Evolutionary conservation across 2,888 invertebrate genomes (phyloP), one percentile per base, ranked within the genome.

Genomic region (Drosophila anceps): DNA sequence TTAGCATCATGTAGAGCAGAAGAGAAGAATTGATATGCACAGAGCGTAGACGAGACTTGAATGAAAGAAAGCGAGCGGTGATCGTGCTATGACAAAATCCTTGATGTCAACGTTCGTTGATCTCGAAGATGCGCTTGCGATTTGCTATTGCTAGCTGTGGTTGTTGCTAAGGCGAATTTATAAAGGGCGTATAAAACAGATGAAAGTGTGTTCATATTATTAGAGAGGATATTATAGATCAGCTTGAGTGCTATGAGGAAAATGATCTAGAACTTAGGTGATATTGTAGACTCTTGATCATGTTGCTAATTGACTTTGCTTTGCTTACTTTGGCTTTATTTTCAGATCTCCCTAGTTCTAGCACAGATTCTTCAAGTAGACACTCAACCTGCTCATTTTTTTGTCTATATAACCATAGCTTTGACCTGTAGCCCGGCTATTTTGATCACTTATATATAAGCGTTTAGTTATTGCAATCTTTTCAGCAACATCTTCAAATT

Each of bases 101-200:
- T 84, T 84, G 89, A 87, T 84, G 62, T n/a, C 54, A 77, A 73
- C 88, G 89, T 84, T 89, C 88, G 80, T 87, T 85, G 84, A 87
- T 85, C 84, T 84, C 39, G 4, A 18, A 35, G 51, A 55, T 64
- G 60, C 20, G 67, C 29, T 62, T 20, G 31, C 33, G 24, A 27
- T 51, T 51, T 20, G 20, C 6, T 31, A 37, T 24, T 31, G 24
- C 33, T 35, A 5, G 4, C 24, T 10, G 9, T 0, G 1, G 41
- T 43, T 75, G 69, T 81, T 79, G 74, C 48, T 71, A 79, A 64
- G 58, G 39, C 41, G 4, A 46, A 1, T 15, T 48, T n/a, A 10
- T 39, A 18, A 39, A 48, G 48, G n/a, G 48, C n/a, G 20, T 10
- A 9, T 43, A 20, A 20, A 9, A 27, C 20, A 33, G 33, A 33